Evolutionary conservation across 2,888 invertebrate genomes (phyloP), one percentile per base, ranked within the genome.

Genomic region (Clitarchus hookeri): DNA sequence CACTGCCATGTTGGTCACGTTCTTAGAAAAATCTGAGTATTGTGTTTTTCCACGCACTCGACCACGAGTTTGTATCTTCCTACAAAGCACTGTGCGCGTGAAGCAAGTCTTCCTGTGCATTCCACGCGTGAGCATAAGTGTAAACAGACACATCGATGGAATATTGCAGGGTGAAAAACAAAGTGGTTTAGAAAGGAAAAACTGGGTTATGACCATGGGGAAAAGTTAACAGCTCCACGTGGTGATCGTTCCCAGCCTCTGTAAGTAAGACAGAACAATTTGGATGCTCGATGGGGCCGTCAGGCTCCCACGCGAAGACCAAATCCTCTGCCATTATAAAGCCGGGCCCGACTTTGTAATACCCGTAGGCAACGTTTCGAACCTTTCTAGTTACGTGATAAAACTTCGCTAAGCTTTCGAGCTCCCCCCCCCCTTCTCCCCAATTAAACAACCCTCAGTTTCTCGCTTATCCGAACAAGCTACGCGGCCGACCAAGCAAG

Each of bases 401-500:
- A 23, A 65, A 65, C 65, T 65, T 65, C n/a, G 3, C 65, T n/a
- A n/a, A 65, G 65, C 65, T 23, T 65, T n/a, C 48, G 16, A 65
- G 8, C 65, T 8, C 65, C 65, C 65, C 3, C 53, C 53, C 53
- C 53, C 53, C 8, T 19, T 19, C 2, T 16, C 53, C 53, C 13
- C 53, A 1, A 53, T 6, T 1, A 65, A 0, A 65, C 8, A 0
- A 11, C 48, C 48, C 65, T n/a, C n/a, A 65, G 19, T 65, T 65
- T n/a, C 65, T n/a, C 19, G 65, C 19, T n/a, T n/a, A 65, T 19
- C 65, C 65, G 65, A 65, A 65, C 65, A 65, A 65, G 65, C 65
- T 65, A 65, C 65, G 65, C 65, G 65, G 65, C 65, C 19, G 65
- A 65, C 65, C 65, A n/a, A n/a, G 65, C 65, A 65, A 65, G 65